phyloP scores from a whole-genome alignment of 2,888 invertebrate species.

The Hypolimnas misippus region DNA sequence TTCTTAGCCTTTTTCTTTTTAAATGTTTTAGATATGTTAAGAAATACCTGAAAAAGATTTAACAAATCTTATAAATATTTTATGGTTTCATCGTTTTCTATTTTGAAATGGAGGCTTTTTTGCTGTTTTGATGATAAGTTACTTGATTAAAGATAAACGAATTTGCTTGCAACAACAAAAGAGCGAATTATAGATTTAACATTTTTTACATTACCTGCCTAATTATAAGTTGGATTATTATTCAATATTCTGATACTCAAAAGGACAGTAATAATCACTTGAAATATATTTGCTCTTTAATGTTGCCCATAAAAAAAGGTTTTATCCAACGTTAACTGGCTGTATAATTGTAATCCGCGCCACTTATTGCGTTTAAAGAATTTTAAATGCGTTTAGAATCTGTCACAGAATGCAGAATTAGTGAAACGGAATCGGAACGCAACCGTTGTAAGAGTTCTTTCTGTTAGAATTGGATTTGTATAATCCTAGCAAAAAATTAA shows the following conservation, averaged over 20 bases:
- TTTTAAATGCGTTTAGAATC: constrained; percentile 46
- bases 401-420: constrained; percentile 56
- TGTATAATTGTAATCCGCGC: constrained; percentile 55
- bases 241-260: background rate
- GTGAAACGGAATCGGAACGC: constrained; percentile 53
- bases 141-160: background rate
- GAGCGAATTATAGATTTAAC: no score
- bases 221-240: no score
- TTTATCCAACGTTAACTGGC: constrained; percentile 44
- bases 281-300: background rate
- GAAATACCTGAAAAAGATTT: constrained; percentile 28
- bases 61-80: constrained; percentile 26
- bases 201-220: no score
- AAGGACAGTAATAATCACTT: constrained; percentile 5
- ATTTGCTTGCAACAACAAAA: no score
- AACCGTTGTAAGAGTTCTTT: constrained; percentile 49
- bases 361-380: constrained; percentile 50
- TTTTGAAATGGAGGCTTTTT: background rate
- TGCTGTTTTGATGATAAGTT: background rate
- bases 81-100: constrained; percentile 18
- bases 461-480: constrained; percentile 62
- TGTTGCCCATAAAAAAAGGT: constrained; percentile 18
- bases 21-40: constrained; percentile 38
- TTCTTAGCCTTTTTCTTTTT: constrained; percentile 61
- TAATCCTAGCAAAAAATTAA: constrained; percentile 64